phyloP scores from a whole-genome alignment of 2,113 vertebrate species.

The Petrocephalus microphthalmus region DNA sequence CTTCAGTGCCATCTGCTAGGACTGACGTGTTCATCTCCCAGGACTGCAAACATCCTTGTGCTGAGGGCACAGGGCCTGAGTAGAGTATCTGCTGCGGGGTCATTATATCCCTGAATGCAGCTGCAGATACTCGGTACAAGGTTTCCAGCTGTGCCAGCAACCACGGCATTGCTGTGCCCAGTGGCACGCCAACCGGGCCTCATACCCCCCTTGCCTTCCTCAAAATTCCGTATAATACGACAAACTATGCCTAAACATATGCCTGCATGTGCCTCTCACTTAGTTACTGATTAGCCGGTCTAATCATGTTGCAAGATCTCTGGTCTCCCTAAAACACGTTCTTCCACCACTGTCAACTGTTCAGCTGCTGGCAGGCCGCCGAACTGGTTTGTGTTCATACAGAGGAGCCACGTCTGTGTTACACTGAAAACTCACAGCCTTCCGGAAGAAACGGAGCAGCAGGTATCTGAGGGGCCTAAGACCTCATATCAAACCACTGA shows the following conservation, averaged over 20 bases:
- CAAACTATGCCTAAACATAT: constrained; percentile 15
- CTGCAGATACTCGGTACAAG: constrained; percentile 22
- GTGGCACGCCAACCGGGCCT: constrained; percentile 15
- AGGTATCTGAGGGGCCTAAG: background rate
- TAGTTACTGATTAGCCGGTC: constrained; percentile 8
- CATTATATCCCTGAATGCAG: constrained; percentile 23
- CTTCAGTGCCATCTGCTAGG: constrained; percentile 6
- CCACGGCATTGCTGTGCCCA: constrained; percentile 14
- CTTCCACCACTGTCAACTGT: background rate
- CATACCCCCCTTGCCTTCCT: background rate
- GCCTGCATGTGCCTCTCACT: too few species aligned
- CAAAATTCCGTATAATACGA: background rate
- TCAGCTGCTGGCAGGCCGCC: background rate
- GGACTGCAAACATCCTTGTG: background rate
- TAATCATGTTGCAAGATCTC: background rate
- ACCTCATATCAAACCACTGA: background rate
- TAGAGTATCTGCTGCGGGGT: background rate
- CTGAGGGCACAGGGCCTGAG: background rate
- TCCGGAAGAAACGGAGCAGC: background rate
- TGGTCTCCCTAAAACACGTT: background rate
- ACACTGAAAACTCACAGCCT: background rate
- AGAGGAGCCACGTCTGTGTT: background rate
- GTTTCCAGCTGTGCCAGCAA: constrained; percentile 21
- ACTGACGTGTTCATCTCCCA: background rate
- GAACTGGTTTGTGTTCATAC: background rate